A percentile compares a stretch with the other conserved stretches of the same genome.
Evolutionary conservation across 2,113 vertebrate species (phyloP).

Genomic region (Pithys albifrons): DNA sequence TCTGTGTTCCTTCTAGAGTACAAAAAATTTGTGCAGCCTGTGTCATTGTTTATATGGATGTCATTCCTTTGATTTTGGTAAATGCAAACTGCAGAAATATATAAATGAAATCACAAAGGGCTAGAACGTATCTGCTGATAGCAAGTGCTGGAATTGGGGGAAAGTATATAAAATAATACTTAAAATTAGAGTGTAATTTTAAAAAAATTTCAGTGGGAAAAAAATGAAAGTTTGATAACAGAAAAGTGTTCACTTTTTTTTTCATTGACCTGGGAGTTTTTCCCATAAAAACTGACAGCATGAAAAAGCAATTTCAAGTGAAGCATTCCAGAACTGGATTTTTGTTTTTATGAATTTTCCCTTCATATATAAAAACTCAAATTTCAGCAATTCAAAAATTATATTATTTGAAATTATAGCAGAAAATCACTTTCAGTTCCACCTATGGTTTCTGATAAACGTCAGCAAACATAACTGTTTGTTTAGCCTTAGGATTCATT

Average conservation of each 20-base stretch:
- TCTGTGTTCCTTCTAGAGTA: not conserved
- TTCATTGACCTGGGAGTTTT: not conserved
- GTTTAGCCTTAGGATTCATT: not conserved
- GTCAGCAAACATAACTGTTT: not conserved
- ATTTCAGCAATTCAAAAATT: not conserved
- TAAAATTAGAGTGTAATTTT: not conserved
- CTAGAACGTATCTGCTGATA: not conserved
- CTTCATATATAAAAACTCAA: not conserved
- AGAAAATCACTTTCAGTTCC: not conserved
- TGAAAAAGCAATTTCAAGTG: not conserved
- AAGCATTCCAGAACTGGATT: not conserved
- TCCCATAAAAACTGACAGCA: not conserved
- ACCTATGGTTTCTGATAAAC: not conserved
- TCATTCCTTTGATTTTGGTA: not conserved
- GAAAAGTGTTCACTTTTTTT: not conserved
- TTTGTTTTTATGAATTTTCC: not conserved
- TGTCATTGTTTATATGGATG: not conserved
- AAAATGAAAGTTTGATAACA: not conserved
- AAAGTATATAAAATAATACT: not conserved
- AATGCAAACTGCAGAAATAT: not conserved
- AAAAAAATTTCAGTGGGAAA: not conserved
- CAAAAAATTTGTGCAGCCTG: not conserved
- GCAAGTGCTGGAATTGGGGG: fast-evolving
- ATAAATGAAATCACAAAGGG: not conserved
- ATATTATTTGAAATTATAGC: not conserved